These are phyloP conservation scores for Cephus pulcher DNA, from an alignment of 2,888 invertebrate genomes.

Conservation along the genomic window DNA sequence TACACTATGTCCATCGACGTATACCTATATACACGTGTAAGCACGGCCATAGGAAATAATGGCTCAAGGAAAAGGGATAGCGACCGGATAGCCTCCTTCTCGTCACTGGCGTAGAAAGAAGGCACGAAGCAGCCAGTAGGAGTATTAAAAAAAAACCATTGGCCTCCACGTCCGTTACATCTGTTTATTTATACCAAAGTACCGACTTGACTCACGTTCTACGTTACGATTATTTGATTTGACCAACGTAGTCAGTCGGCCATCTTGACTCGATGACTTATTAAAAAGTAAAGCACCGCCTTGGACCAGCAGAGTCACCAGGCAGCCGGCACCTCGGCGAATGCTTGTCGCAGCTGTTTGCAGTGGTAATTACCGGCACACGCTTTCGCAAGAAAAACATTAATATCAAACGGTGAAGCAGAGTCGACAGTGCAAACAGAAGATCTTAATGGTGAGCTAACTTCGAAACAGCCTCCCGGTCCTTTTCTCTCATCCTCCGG, in stretches of 20 bases:
- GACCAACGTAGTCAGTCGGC: not conserved
- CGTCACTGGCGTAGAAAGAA: no score
- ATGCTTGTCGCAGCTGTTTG: conserved; percentile 40
- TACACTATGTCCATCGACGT: not conserved
- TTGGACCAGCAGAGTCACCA: not conserved
- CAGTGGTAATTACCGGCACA: conserved; percentile 54
- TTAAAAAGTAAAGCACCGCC: not conserved
- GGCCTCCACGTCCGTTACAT: no score
- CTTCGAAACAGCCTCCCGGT: conserved; percentile 39
- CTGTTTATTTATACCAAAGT: no score
- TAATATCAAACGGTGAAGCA: conserved; percentile 54
- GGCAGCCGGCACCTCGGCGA: not conserved
- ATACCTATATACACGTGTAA: no score
- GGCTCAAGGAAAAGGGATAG: no score
- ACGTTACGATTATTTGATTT: no score
- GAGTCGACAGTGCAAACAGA: conserved; percentile 55
- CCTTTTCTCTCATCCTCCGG: conserved; percentile 11
- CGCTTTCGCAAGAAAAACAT: conserved; percentile 61
- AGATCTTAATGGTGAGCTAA: conserved; percentile 57
- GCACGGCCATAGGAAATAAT: no score
- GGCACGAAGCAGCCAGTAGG: no score
- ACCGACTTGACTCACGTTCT: no score
- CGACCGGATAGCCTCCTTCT: no score
- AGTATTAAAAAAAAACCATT: no score
- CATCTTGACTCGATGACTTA: not conserved